phyloP scores from a whole-genome alignment of 2,888 invertebrate genomes.

The Sarcophaga subvicina region DNA sequence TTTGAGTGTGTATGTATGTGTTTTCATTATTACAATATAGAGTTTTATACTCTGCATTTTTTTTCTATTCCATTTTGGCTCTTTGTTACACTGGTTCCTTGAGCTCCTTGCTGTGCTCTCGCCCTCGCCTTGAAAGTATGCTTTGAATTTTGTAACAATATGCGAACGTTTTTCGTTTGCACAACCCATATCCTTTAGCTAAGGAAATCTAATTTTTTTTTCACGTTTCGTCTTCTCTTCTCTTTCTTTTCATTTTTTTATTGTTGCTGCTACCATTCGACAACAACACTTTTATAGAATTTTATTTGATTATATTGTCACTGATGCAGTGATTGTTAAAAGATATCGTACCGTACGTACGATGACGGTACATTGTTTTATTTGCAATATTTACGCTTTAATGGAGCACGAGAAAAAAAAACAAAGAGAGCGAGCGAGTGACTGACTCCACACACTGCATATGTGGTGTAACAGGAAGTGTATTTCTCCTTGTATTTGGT shows the following conservation, averaged over 20 bases:
- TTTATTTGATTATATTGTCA: constrained; percentile 79
- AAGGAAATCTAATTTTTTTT: constrained; percentile 78
- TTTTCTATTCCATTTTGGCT: neutral
- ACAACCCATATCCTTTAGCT: constrained; percentile 60
- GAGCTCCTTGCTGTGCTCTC: too few species aligned
- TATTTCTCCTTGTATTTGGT: neutral
- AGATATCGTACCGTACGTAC: constrained; percentile 53
- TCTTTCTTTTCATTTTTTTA: too few species aligned
- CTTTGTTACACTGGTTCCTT: neutral
- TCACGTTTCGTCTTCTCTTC: too few species aligned
- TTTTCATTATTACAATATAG: neutral
- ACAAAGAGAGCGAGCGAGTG: neutral
- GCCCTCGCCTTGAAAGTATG: neutral
- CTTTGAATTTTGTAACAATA: neutral
- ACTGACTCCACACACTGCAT: neutral
- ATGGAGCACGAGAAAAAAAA: neutral
- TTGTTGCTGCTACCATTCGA: constrained; percentile 75
- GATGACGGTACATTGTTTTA: neutral
- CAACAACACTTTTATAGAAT: constrained; percentile 80
- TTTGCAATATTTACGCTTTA: neutral
- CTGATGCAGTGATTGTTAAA: constrained; percentile 69
- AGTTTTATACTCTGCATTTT: neutral
- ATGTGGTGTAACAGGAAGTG: neutral
- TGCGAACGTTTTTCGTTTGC: constrained; percentile 37
- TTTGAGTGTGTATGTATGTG: neutral